Evolutionary conservation across 2,113 vertebrate genomes (phyloP), one percentile per base, ranked within the genome.

Genomic region (Pipa parva): DNA sequence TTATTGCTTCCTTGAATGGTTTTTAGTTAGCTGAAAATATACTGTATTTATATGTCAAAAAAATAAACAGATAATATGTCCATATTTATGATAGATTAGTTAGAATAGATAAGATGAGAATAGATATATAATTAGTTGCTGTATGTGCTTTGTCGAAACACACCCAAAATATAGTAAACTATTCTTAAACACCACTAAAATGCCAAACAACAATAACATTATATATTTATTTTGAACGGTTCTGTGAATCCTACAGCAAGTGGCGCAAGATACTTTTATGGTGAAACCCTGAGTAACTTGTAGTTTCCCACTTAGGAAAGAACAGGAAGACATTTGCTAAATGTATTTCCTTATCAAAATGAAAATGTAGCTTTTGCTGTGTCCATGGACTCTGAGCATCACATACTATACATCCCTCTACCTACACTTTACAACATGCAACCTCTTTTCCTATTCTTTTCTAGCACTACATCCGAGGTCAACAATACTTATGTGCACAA

Each of bases 251-350:
- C 11, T 42, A n/a, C 39, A 42, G 7, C 13, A 18, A 15, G 15
- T 21, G 29, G 3, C 24, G 18, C 18, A 36, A 58, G 29, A n/a
- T 21, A 22, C 46, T 13, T 7, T 4, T 42, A 13, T 17, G 17
- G 4, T 42, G 15, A 49, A 42, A 20, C 26, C 11, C n/a, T 55
- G 49, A 2, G 6, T 12, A 28, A n/a, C 59, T 69, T 77, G 76
- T 74, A 71, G 64, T 73, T 87, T 89, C 81, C 83, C 80, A 81
- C 85, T 80, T 75, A 78, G 80, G 78, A 81, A n/a, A 84, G 76
- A 78, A 85, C 83, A 90, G 86, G 87, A 91, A 90, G 78, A 81
- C 75, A 77, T 82, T 83, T 85, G 78, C 74, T 81, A 75, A 76
- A 80, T 76, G 74, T 73, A 81, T 83, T 88, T 89, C 81, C 84